A percentile compares a stretch with the other conserved stretches of the same genome.
phyloP scores from a whole-genome alignment of 2,797 vertebrate genomes.

The Sorex maritimensis region DNA sequence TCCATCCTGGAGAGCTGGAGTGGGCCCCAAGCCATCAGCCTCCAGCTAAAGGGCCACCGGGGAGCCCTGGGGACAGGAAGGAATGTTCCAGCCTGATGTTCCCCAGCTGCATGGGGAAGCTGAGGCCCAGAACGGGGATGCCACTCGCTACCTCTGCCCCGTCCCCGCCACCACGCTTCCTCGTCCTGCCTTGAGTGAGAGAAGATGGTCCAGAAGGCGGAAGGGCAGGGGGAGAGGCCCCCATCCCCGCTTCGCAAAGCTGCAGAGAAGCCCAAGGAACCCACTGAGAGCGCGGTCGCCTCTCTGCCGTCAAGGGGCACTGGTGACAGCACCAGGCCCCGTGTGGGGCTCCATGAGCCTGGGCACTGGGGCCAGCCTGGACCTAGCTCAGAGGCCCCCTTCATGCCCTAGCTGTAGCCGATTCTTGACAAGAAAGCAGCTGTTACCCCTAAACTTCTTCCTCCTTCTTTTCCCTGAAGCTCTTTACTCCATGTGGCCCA shows the following conservation, averaged over 20 bases:
- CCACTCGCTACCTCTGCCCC: background rate
- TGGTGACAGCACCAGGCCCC: background rate
- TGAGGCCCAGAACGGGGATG: background rate
- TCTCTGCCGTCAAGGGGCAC: background rate
- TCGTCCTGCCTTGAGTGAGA: background rate
- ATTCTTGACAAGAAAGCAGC: background rate
- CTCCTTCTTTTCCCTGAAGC: conserved; percentile 54
- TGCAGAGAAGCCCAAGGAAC: background rate
- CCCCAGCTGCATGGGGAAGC: background rate
- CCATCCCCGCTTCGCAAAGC: background rate
- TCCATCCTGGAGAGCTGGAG: background rate
- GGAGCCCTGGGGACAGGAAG: background rate
- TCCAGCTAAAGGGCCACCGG: background rate
- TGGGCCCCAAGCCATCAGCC: background rate
- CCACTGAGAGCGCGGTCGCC: background rate
- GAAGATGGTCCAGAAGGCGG: background rate
- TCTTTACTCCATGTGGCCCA: conserved; percentile 33
- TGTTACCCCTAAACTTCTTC: background rate
- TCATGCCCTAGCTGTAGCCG: background rate
- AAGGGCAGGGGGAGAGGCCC: background rate
- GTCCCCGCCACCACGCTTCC: background rate
- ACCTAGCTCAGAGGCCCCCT: background rate
- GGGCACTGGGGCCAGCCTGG: background rate
- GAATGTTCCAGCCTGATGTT: no score
- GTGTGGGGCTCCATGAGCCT: background rate